Evolutionary conservation across 2,888 invertebrate species (phyloP), one percentile per base, ranked within the genome.

Genomic region (Polydrusus pterygomalis): DNA sequence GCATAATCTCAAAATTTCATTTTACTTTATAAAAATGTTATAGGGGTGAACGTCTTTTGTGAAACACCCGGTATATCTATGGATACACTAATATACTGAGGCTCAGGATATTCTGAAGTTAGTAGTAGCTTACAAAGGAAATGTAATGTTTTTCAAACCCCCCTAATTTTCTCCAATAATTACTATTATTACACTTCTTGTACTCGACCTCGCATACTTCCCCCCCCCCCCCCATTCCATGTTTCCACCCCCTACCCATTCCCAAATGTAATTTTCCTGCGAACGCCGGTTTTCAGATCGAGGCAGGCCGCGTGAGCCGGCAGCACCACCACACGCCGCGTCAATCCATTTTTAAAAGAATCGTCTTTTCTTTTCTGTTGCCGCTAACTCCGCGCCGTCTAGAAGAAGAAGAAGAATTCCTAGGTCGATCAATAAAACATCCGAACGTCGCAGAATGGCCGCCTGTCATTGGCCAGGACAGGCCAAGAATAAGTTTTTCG

Each of bases 381-480:
- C 77, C 78, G 71, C 78, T 81, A 74, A 80, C 80, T 80, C 80
- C 80, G 77, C 80, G 80, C 77, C 75, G 85, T 85, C 85, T 84
- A 84, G 79, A 84, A 86, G 86, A 86, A 86, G 86, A 87, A 86
- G 86, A 86, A 86, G 85, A 86, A 85, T 86, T 85, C 85, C 85
- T 85, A 86, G 86, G 72, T 13, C 86, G 87, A 87, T 87, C 87
- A 86, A 87, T 87, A 87, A 85, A 87, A 87, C 87, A 87, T 86
- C 87, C 85, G 86, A 85, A 85, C 85, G 83, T 82, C 82, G 85
- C 74, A 75, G 74, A 71, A 77, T 71, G 64, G 77, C 75, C 72
- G 83, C 84, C 84, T 86, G 85, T 83, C 85, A 87, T 87, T 87
- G 86, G 86, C 86, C 85, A 79, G 80, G 85, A 69, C 62, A 72